Conservation (phyloP, 2,113 vertebrate genomes). For the Alectura lathami region DNA sequence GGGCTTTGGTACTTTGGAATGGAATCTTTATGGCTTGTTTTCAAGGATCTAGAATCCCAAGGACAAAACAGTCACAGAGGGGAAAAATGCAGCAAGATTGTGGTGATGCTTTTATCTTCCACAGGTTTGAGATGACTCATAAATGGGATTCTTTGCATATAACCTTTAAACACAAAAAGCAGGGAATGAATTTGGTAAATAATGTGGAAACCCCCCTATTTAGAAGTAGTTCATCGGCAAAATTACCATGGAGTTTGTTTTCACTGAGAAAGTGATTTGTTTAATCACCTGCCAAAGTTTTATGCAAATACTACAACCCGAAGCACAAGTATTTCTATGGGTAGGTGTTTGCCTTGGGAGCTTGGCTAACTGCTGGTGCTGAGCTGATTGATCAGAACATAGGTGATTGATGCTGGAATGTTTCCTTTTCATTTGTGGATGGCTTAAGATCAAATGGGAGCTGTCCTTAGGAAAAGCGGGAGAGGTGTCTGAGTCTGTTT, state of each 20-base stretch:
- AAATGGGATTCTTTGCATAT: neutral
- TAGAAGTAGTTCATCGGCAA: slow-evolving; percentile 32
- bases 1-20: neutral
- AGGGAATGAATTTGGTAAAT: slow-evolving; percentile 29
- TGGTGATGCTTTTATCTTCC: neutral
- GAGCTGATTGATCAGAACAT: slow-evolving; percentile 41
- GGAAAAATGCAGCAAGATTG: neutral
- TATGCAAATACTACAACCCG: slow-evolving; percentile 48
- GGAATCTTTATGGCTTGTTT: neutral
- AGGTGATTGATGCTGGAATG: neutral
- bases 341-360: slow-evolving; percentile 31
- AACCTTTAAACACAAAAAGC: slow-evolving; percentile 13
- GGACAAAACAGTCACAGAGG: neutral
- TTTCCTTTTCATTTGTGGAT: neutral
- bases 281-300: slow-evolving; percentile 57
- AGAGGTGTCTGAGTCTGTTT: neutral
- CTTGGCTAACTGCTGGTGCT: neutral
- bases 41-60: neutral
- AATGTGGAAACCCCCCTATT: neutral
- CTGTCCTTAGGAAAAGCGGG: neutral
- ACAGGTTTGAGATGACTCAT: slow-evolving; percentile 1
- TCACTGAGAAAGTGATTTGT: slow-evolving; percentile 41
- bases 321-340: slow-evolving; percentile 32
- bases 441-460: neutral
- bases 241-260: slow-evolving; percentile 38